Evolutionary conservation across 2,797 vertebrate species (phyloP), one percentile per base, ranked within the genome.

Genomic region (Loriculus beryllinus): DNA sequence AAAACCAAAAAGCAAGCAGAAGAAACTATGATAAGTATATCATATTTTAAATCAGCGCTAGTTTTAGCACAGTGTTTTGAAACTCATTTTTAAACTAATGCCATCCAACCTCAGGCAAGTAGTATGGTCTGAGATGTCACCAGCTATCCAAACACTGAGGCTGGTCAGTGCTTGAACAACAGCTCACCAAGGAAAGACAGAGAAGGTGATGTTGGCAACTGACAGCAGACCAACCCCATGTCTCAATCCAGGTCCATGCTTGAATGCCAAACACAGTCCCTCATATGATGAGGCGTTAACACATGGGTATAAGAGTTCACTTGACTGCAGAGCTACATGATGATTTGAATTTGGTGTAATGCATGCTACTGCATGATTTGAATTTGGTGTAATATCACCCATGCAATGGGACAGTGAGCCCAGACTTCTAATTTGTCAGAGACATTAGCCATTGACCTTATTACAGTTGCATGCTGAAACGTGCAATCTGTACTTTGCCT

Each of bases 371-470:
- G 88, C 64, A 65, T 82, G 45, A 95, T 94, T 90, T 93, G 62
- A 95, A 91, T 95, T 78, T 54, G 72, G 72, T 81, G 65, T 62
- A 68, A 78, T 75, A 86, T 82, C 72, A 88, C n/a, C 63, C 57
- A 56, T 28, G 72, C 77, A 91, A 12, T 48, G 40, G 79, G 39
- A 94, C 40, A 37, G 76, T 80, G 28, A 85, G 37, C 23, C 28
- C 77, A 86, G 74, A 91, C 85, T 82, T 86, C 54, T 92, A 76
- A 95, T 96, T 95, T 94, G 85, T 79, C 92, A 76, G 77, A 93
- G 80, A 92, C 94, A 93, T 86, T 43, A 95, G 59, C 48, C 60
- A 91, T 1, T 80, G 82, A 88, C 85, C 77, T 91, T 88, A 67
- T 78, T 92, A 81, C 62, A 93, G 76, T 0, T 72, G 51, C 87